Evolutionary conservation across 2,113 vertebrate genomes (phyloP).

Genomic region (Turnix velox): DNA sequence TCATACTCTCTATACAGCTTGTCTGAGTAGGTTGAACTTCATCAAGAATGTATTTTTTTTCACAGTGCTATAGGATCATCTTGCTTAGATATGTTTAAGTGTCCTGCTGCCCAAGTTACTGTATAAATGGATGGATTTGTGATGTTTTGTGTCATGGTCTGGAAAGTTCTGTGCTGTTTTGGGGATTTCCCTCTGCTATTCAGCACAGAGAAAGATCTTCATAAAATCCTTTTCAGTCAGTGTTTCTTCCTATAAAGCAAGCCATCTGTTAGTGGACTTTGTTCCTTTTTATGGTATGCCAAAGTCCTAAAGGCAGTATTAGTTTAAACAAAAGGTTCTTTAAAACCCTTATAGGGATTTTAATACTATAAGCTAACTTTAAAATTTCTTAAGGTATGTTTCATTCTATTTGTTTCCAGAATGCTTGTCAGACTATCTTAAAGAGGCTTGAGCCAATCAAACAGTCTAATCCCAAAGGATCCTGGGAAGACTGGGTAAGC

Average conservation of each 20-base stretch:
- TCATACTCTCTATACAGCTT: not conserved
- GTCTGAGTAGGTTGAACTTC: not conserved
- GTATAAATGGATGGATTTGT: not conserved
- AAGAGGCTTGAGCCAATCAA: conserved; percentile 85
- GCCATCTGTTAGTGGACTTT: not conserved
- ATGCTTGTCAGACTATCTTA: conserved; percentile 82
- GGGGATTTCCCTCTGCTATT: not conserved
- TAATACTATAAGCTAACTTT: not conserved
- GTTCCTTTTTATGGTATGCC: not conserved
- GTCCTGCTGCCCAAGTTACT: not conserved
- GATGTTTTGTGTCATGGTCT: not conserved
- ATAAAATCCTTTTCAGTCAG: not conserved
- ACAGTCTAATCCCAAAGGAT: conserved; percentile 78
- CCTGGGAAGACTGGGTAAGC: conserved; percentile 93
- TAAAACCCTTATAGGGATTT: not conserved
- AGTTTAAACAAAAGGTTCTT: not conserved
- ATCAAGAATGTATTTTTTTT: not conserved
- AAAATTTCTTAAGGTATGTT: not conserved
- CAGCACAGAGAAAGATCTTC: not conserved
- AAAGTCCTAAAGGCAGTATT: not conserved
- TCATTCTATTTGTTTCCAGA: conserved; percentile 60
- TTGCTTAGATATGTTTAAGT: not conserved
- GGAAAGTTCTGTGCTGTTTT: not conserved
- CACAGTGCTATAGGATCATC: not conserved
- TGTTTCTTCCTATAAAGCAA: not conserved